phyloP scores from a whole-genome alignment of 2,797 vertebrate species.

The Platyrinchus mystaceus region DNA sequence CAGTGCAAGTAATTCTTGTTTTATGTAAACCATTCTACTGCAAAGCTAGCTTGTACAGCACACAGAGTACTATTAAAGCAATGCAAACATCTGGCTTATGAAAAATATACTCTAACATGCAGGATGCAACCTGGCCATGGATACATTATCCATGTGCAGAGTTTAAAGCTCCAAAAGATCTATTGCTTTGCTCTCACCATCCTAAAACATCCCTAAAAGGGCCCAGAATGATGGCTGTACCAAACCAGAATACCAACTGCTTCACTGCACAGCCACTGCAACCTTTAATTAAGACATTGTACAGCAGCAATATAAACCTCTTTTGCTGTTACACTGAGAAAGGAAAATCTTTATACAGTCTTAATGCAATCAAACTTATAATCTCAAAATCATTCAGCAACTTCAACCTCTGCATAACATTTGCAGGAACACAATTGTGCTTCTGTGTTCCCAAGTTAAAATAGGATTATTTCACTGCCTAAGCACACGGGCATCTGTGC shows the following conservation, averaged over 20 bases:
- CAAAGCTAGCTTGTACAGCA: not conserved
- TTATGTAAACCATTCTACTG: not conserved
- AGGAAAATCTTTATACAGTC: not conserved
- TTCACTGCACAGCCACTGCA: not conserved
- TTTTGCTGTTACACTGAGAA: not conserved
- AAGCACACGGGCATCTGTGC: not conserved
- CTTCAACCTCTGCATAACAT: not conserved
- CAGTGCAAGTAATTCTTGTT: not conserved
- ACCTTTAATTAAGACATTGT: not conserved
- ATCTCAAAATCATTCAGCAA: slow-evolving; percentile 24
- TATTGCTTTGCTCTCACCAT: not conserved
- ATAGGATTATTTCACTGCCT: slow-evolving; percentile 26
- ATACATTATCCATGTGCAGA: not conserved
- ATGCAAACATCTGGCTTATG: not conserved
- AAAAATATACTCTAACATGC: not conserved
- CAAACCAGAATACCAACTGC: not conserved
- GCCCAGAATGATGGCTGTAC: not conserved
- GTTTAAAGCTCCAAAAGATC: not conserved
- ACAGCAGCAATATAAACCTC: slow-evolving; percentile 5
- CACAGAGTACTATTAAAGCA: not conserved
- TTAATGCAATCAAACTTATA: not conserved
- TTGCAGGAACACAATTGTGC: slow-evolving; percentile 5
- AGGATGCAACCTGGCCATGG: not conserved
- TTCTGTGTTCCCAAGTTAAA: not conserved
- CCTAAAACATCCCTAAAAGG: not conserved